Evolutionary conservation across 2,888 invertebrate genomes (phyloP), one percentile per base, ranked within the genome.

Genomic region (Trachelus iudaicus): DNA sequence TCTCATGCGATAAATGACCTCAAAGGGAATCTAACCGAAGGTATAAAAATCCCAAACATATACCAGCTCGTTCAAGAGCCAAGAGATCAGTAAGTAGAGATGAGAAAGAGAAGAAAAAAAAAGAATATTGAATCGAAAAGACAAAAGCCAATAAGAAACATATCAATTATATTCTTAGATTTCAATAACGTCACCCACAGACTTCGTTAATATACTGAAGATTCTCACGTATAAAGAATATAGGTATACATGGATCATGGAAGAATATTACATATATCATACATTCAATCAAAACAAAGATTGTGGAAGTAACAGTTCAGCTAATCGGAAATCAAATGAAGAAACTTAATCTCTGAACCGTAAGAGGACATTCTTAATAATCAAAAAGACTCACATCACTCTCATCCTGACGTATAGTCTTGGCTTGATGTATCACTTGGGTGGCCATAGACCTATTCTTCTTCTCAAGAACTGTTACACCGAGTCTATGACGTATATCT

Each of bases 381-480:
- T 37, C 31, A 76, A 73, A 73, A 69, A 56, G 71, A 71, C 31
- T 71, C 71, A 71, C 71, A 2, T 34, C 33, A 12, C 31, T 71
- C 34, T 31, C 31, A 71, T 31, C 34, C 13, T 33, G 33, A 13
- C 33, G 71, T 33, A 71, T 31, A 31, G 85, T 80, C 30, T 73
- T 68, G 77, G 73, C 69, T 30, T 84, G 79, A 74, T 90, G 90
- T 77, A 90, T 79, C 56, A 90, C 85, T 77, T 90, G 89, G 3
- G 89, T 88, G 23, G 86, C 83, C 71, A 79, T 79, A 73, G 75
- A 81, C 71, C 79, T 75, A n/a, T 85, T 81, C 1, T 75, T 35
- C 4, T 83, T 77, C 11, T 76, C 77, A 30, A 89, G 81, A 3
- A 88, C 73, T 69, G 74, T 83, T 0, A 87, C 90, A 3, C 90